Percentiles rank a stretch among this genome's conserved stretches.
phyloP scores from a whole-genome alignment of 2,113 vertebrate species.

The Pteropus alecto region DNA sequence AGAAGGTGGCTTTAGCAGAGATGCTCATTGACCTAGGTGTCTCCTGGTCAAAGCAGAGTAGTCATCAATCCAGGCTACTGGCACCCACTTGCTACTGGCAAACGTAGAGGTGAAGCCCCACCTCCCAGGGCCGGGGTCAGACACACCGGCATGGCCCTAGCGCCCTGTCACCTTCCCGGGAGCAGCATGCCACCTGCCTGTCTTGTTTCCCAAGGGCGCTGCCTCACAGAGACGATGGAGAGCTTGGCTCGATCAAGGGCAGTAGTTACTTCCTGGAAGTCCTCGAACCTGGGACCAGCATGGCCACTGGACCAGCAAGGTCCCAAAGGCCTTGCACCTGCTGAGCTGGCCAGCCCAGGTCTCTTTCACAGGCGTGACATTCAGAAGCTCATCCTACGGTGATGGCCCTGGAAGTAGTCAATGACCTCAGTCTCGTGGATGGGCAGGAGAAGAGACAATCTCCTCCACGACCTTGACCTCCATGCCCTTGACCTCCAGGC shows the following conservation, averaged over 20 bases:
- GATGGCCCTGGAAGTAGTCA: conserved; percentile 91
- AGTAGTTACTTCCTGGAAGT: conserved; percentile 92
- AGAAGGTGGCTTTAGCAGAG: conserved; percentile 93
- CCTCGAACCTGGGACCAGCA: conserved; percentile 90
- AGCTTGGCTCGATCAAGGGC: conserved; percentile 92
- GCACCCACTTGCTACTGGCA: conserved; percentile 88
- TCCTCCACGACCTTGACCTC: neutral
- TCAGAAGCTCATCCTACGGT: conserved; percentile 91
- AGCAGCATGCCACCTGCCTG: conserved; percentile 90
- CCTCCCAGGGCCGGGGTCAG: conserved; percentile 90
- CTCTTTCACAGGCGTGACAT: conserved; percentile 93
- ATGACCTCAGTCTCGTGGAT: conserved; percentile 92
- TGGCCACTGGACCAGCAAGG: conserved; percentile 86
- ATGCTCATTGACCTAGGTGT: conserved; percentile 92
- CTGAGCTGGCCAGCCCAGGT: conserved; percentile 92
- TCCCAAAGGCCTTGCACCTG: conserved; percentile 95
- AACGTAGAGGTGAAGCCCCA: conserved; percentile 89
- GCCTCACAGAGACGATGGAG: conserved; percentile 89
- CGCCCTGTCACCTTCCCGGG: conserved; percentile 85
- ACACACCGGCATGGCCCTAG: conserved; percentile 89
- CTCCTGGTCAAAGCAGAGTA: conserved; percentile 91
- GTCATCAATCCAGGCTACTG: conserved; percentile 91
- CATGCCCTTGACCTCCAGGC: accelerated
- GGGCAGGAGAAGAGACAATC: neutral
- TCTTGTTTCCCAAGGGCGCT: conserved; percentile 96